Evolutionary conservation across 2,113 vertebrate species (phyloP), one percentile per base, ranked within the genome.

Genomic region (Mastomys natalensis): DNA sequence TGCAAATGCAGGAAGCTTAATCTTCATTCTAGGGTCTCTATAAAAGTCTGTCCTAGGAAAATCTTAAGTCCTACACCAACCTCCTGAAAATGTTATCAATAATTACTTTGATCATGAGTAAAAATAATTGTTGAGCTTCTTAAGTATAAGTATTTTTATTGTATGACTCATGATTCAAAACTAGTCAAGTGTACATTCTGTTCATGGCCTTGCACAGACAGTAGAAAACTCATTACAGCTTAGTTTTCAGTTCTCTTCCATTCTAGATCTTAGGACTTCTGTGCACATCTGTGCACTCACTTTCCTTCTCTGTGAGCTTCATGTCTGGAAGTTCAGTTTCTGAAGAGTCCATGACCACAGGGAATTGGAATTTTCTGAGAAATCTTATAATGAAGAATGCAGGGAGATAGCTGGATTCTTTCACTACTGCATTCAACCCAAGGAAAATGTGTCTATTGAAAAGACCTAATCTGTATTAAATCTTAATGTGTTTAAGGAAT

Each of bases 371-470:
- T 3, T 97, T 97, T 60, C 78, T 97, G 86, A 97, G 31, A 89
- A 96, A 78, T 74, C 87, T 60, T 37, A 98, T 51, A n/a, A 97
- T 51, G 8, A 87, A 37, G 53, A 96, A 22, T 11, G 93, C 97
- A 72, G 98, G 98, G 40, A 97, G 16, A 70, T 62, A 97, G 68
- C 98, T 97, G 31, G 9, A 0, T 74, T 95, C 98, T 92, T 95
- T 86, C 12, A 97, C 8, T 0, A 85, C 89, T 78, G 92, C 62
- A 2, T 97, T 95, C 92, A 98, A 40, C 9, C 98, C 97, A 48
- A 97, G 95, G 68, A 97, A 98, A 62, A 98, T 95, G 58, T 72
- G 21, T 66, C 98, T 98, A 29, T 72, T 15, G 40, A 64, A 90
- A 51, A 85, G 88, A 16, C 26, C 40, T 43, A 48, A 58, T 88